Evolutionary conservation across 2,113 vertebrate species (phyloP).

Genomic region (Corythornis cristatus): DNA sequence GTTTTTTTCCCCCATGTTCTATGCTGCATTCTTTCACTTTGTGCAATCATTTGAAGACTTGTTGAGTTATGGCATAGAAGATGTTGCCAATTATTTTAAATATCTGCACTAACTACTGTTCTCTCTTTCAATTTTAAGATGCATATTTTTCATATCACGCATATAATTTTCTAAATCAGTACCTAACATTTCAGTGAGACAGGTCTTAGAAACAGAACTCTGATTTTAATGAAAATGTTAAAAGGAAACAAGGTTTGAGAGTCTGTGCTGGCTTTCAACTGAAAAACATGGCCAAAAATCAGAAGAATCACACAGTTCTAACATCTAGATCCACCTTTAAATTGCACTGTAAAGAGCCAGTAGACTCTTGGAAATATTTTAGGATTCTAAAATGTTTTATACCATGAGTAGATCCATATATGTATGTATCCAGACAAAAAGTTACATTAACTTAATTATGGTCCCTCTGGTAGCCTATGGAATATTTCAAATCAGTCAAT

Average conservation of each 20-base stretch:
- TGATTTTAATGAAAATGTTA: background rate
- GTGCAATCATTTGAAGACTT: background rate
- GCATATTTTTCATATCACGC: background rate
- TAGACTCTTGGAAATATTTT: background rate
- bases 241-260: background rate
- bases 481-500: background rate
- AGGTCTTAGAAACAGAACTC: background rate
- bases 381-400: background rate
- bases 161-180: background rate
- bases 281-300: background rate
- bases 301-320: accelerated
- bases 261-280: background rate
- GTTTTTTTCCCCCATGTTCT: background rate
- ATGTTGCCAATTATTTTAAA: background rate
- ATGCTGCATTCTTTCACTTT: background rate
- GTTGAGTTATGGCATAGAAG: background rate
- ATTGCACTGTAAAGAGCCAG: background rate
- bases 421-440: background rate
- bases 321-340: background rate
- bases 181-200: background rate
- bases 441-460: background rate
- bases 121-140: background rate
- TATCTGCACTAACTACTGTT: background rate
- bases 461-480: background rate
- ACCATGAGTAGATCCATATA: background rate